Conservation (phyloP, 2,113 vertebrate genomes). For the Erpornis zantholeuca region DNA sequence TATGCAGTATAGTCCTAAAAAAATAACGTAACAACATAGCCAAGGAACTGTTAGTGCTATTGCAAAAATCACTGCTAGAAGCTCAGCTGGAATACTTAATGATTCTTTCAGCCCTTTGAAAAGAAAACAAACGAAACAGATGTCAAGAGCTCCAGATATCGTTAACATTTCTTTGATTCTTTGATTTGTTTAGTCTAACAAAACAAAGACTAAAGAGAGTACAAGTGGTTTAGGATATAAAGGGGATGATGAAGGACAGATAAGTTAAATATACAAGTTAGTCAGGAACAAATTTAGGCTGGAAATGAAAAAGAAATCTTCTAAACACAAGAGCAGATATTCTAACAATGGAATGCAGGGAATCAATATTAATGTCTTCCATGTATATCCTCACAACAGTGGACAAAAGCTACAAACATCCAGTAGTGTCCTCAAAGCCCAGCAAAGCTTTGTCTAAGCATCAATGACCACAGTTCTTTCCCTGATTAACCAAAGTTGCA, state of each 20-base stretch:
- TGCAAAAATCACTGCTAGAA: not conserved
- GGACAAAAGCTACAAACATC: not conserved
- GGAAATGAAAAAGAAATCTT: not conserved
- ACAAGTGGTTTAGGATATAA: not conserved
- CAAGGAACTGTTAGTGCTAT: not conserved
- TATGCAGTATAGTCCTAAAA: not conserved
- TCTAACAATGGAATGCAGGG: not conserved
- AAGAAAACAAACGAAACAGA: not conserved
- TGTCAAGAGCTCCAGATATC: not conserved
- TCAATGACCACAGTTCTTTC: not conserved
- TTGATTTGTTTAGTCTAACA: slow-evolving; percentile 1
- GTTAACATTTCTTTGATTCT: not conserved
- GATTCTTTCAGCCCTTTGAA: not conserved
- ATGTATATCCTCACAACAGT: not conserved
- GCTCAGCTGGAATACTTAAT: not conserved
- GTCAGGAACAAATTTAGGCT: not conserved
- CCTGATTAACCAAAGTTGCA: not conserved
- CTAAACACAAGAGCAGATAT: not conserved
- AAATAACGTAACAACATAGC: not conserved
- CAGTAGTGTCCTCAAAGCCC: not conserved
- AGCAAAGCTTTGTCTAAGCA: not conserved
- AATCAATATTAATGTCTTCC: not conserved
- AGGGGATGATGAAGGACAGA: not conserved
- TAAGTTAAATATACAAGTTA: not conserved
- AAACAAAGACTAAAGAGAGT: not conserved